A percentile compares a stretch with the other conserved stretches of the same genome.
Conservation (phyloP, 2,113 vertebrate species). For the Labrus mixtus region DNA sequence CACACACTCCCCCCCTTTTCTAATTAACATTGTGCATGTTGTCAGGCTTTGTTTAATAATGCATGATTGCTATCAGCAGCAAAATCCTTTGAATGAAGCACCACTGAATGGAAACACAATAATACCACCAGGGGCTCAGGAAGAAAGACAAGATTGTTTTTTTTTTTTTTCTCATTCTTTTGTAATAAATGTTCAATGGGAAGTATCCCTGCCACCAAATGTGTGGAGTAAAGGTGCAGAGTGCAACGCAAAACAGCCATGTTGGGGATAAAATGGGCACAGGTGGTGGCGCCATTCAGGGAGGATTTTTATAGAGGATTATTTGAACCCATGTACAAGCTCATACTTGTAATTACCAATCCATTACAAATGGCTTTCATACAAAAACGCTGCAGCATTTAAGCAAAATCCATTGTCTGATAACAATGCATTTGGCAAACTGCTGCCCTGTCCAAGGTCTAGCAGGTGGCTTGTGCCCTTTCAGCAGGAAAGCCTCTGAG, state of each 20-base stretch:
- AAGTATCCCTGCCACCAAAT: constrained; percentile 47
- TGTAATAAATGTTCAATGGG: constrained; percentile 70
- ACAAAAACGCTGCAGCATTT: constrained; percentile 12
- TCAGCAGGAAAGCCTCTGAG: background rate
- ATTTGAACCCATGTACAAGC: background rate
- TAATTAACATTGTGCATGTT: constrained; percentile 83
- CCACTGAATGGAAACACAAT: constrained; percentile 80
- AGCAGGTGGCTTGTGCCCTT: constrained; percentile 28
- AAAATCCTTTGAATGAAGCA: constrained; percentile 79
- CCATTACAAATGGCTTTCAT: background rate
- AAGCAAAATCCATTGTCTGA: constrained; percentile 23
- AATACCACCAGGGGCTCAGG: constrained; percentile 72
- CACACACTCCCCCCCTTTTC: constrained; percentile 65
- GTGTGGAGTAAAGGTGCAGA: constrained; percentile 33
- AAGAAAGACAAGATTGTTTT: constrained; percentile 71
- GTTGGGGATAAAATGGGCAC: constrained; percentile 36
- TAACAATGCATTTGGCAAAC: constrained; percentile 7
- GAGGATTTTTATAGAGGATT: background rate
- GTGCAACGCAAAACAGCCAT: constrained; percentile 11
- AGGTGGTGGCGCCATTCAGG: constrained; percentile 9
- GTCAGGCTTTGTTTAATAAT: constrained; percentile 85
- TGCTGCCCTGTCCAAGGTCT: constrained; percentile 39
- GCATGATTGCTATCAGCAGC: constrained; percentile 82
- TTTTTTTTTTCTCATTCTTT: constrained; percentile 24
- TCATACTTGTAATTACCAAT: constrained; percentile 8